Conservation (phyloP, 1,140 invertebrate genomes). For the Oedothorax gibbosus region DNA sequence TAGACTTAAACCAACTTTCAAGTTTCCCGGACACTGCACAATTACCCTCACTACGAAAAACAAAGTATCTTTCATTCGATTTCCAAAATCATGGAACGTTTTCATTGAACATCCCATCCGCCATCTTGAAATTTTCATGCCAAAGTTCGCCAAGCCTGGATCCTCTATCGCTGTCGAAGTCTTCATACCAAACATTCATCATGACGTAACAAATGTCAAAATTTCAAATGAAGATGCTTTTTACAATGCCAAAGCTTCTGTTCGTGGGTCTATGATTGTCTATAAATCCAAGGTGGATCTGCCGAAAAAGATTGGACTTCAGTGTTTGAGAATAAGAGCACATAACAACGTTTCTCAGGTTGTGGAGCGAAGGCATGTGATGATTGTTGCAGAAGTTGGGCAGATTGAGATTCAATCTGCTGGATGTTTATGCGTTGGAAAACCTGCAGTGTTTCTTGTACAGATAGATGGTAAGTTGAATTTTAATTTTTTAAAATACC, state of each 20-base stretch:
- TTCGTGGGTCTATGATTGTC: neutral
- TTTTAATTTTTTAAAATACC: neutral
- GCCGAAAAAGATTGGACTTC: too few relatives aligned
- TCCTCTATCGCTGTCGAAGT: neutral
- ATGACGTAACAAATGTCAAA: neutral
- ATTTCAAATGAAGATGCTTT: neutral
- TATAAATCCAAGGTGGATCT: neutral
- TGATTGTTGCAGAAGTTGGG: constrained; percentile 3
- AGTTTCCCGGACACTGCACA: neutral
- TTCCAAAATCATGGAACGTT: neutral
- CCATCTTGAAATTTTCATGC: neutral
- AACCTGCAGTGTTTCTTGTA: neutral
- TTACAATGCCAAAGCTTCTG: neutral
- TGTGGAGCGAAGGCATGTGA: neutral
- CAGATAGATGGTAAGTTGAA: constrained; percentile 17
- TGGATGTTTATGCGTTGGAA: neutral
- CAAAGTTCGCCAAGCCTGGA: neutral
- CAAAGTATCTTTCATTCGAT: neutral
- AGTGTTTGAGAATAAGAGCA: constrained; percentile 5
- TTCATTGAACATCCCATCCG: constrained; percentile 21
- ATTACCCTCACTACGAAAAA: neutral
- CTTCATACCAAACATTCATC: neutral
- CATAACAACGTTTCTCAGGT: constrained; percentile 26
- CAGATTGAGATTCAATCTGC: neutral
- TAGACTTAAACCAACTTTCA: neutral